Percentiles rank a stretch among this genome's conserved stretches.
Evolutionary conservation across 2,888 invertebrate genomes (phyloP).

Genomic region (Orchestes rusci): DNA sequence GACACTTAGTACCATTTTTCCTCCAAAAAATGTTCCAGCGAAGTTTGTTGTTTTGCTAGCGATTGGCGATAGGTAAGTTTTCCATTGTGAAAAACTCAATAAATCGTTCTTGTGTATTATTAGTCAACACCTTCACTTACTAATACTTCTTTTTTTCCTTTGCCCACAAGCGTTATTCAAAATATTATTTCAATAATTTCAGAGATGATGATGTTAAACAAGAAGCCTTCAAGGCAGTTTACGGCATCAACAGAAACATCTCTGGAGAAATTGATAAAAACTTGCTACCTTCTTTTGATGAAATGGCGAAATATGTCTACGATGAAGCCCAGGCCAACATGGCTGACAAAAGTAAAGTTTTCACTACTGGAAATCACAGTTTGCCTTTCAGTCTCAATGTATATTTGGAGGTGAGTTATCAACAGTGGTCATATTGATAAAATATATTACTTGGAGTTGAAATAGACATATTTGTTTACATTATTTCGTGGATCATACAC

Average conservation of each 20-base stretch:
- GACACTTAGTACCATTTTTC: conserved; percentile 76
- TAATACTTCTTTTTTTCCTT: conserved; percentile 20
- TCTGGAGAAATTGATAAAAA: conserved; percentile 23
- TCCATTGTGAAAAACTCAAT: no score
- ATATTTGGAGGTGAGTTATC: conserved; percentile 59
- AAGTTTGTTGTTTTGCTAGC: conserved; percentile 75
- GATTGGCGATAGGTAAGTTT: conserved; percentile 68
- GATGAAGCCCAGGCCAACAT: conserved; percentile 58
- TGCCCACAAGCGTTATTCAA: background rate
- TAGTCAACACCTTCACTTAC: no score
- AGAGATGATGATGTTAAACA: conserved; percentile 70
- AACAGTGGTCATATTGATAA: no score
- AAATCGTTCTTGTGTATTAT: no score
- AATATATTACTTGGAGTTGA: no score
- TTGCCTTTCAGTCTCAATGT: conserved; percentile 65
- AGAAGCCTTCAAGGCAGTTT: conserved; percentile 68
- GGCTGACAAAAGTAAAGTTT: conserved; percentile 52
- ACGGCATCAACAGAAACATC: conserved; percentile 57
- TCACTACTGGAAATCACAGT: conserved; percentile 58
- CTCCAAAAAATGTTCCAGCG: conserved; percentile 72
- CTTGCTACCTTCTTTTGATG: conserved; percentile 60
- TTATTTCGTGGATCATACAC: no score
- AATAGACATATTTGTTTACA: no score
- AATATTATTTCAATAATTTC: conserved; percentile 23
- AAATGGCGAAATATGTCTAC: conserved; percentile 65